Percentiles rank a stretch among this genome's conserved stretches.
Evolutionary conservation across 1,140 invertebrate genomes (phyloP).

Genomic region (Lordiphosa stackelbergi): DNA sequence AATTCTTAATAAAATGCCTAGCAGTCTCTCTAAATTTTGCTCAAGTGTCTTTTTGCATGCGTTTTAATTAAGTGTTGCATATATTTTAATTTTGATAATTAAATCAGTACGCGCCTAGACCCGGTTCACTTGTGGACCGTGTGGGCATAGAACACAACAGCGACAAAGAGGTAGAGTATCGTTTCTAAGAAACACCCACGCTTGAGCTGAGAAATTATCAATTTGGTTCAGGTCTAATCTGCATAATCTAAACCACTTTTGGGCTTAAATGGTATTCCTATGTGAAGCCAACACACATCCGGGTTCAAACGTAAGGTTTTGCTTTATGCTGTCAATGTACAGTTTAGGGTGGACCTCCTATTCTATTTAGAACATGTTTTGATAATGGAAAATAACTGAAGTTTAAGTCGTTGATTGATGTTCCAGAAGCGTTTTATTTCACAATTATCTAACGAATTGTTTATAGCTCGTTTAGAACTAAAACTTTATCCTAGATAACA

Average conservation of each 20-base stretch:
- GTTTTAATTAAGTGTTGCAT: conserved; percentile 70
- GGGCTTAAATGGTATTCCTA: no score
- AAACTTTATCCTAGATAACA: no score
- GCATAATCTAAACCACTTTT: conserved; percentile 41
- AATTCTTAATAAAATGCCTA: conserved; percentile 64
- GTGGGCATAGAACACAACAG: no score
- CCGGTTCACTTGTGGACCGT: no score
- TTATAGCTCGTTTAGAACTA: no score
- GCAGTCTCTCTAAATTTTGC: conserved; percentile 32
- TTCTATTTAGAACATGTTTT: no score
- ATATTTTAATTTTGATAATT: conserved; percentile 45
- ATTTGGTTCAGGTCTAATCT: conserved; percentile 31
- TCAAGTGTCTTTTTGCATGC: conserved; percentile 56
- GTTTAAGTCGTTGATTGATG: no score
- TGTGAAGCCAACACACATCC: conserved; percentile 27
- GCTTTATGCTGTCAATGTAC: conserved; percentile 4
- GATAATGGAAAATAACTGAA: no score
- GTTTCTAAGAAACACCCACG: not conserved
- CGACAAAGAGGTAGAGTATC: no score
- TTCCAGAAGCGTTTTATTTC: no score
- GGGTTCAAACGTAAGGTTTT: conserved; percentile 43
- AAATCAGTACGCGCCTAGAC: conserved; percentile 36
- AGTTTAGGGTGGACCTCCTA: no score
- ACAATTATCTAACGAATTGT: no score
- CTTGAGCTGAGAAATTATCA: conserved; percentile 17